Evolutionary conservation across 2,888 invertebrate species (phyloP).

Genomic region (Allygus modestus): DNA sequence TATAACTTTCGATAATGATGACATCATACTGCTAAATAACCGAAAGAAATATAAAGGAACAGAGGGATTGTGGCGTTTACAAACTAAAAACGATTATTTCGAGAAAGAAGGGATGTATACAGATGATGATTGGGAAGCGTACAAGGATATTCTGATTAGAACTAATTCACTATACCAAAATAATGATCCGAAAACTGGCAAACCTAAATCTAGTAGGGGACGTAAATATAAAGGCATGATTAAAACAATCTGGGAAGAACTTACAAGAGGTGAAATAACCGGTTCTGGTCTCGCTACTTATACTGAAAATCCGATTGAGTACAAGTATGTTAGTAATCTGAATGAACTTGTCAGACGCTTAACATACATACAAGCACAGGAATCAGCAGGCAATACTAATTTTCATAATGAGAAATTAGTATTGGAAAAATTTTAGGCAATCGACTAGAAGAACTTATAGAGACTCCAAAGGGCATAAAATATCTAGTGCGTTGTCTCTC

Average conservation of each 20-base stretch:
- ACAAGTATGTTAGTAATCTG: no score
- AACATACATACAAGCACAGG: no score
- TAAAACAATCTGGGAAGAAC: slow-evolving; percentile 11
- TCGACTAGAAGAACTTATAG: no score
- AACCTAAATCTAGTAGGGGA: no score
- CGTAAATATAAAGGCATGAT: no score
- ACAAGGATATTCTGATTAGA: slow-evolving; percentile 35
- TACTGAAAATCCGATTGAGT: no score
- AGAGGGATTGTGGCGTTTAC: slow-evolving; percentile 39
- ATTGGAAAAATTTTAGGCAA: slow-evolving; percentile 18
- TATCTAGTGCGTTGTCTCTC: slow-evolving; percentile 24
- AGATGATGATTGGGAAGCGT: slow-evolving; percentile 44
- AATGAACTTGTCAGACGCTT: no score
- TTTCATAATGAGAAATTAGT: slow-evolving; percentile 44
- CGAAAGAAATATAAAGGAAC: slow-evolving; percentile 46
- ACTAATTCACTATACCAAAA: no score
- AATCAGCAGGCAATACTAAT: slow-evolving; percentile 40
- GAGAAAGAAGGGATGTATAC: no score
- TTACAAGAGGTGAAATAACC: neutral
- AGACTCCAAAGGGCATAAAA: no score
- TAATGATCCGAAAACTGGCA: no score
- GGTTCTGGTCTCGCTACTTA: no score
- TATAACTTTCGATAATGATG: slow-evolving; percentile 46
- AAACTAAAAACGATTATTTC: slow-evolving; percentile 33
- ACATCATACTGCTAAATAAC: slow-evolving; percentile 20